A percentile compares a stretch with the other conserved stretches of the same genome.
Conservation (phyloP, 2,888 invertebrate genomes). For the Dione vanillae region DNA sequence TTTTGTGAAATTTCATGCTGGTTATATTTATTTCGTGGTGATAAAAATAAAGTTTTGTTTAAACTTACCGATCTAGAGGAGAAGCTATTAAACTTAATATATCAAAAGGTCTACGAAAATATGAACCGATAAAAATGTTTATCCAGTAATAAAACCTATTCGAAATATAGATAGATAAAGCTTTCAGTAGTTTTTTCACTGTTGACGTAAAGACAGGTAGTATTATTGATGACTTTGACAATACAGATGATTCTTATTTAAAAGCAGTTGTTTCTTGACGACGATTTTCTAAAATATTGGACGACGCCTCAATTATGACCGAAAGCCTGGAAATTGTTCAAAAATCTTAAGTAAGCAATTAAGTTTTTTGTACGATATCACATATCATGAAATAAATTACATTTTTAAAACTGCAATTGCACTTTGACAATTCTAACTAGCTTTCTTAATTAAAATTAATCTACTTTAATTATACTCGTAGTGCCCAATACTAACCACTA, state of each 20-base stretch:
- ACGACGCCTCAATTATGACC: too few relatives aligned
- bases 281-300: not conserved
- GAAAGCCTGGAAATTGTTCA: too few relatives aligned
- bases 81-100: slow-evolving; percentile 83
- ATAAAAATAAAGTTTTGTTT: slow-evolving; percentile 71
- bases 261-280: not conserved
- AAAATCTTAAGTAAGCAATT: too few relatives aligned
- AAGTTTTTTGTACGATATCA: too few relatives aligned
- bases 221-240: slow-evolving; percentile 84
- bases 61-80: slow-evolving; percentile 84
- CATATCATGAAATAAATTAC: too few relatives aligned
- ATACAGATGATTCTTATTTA: slow-evolving; percentile 79
- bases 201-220: slow-evolving; percentile 84
- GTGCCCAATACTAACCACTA: too few relatives aligned
- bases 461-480: too few relatives aligned
- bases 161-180: slow-evolving; percentile 89
- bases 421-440: too few relatives aligned
- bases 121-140: slow-evolving; percentile 87
- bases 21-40: slow-evolving; percentile 81
- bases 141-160: slow-evolving; percentile 90
- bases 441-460: too few relatives aligned
- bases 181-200: slow-evolving; percentile 88
- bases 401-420: too few relatives aligned
- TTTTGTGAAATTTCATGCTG: slow-evolving; percentile 61
- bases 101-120: slow-evolving; percentile 88